phyloP scores from a whole-genome alignment of 2,888 invertebrate genomes.

The Lithophane semibrunnea region DNA sequence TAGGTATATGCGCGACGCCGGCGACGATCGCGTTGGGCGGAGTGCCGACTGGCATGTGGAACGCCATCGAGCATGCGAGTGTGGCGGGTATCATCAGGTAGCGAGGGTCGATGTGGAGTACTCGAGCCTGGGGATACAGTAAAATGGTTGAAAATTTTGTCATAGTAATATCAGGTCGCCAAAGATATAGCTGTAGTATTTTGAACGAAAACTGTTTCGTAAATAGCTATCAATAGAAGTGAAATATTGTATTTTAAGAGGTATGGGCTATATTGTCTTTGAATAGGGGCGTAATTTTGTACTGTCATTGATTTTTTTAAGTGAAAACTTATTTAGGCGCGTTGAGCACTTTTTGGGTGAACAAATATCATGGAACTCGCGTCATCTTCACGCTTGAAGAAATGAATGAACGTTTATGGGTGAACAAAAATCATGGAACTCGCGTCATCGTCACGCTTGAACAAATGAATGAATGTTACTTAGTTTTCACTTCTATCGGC shows the following conservation, averaged over 20 bases:
- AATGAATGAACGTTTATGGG: too few relatives aligned
- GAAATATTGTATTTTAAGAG: background rate
- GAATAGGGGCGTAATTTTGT: background rate
- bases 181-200: background rate
- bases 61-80: slow-evolving; percentile 97
- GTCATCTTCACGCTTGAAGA: too few relatives aligned
- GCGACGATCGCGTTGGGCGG: slow-evolving; percentile 98
- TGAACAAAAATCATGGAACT: too few relatives aligned
- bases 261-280: background rate
- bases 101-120: slow-evolving; percentile 94
- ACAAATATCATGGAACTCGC: too few relatives aligned
- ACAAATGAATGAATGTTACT: too few relatives aligned
- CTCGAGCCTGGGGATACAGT: slow-evolving; percentile 90
- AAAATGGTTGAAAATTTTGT: background rate
- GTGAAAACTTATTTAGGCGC: too few relatives aligned
- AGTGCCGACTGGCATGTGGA: slow-evolving; percentile 98
- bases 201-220: background rate
- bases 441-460: too few relatives aligned
- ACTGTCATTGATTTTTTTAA: too few relatives aligned
- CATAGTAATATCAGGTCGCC: background rate
- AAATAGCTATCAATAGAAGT: background rate
- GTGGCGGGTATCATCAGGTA: slow-evolving; percentile 97
- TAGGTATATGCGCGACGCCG: slow-evolving; percentile 94
- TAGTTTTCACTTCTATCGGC: too few relatives aligned
- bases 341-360: too few relatives aligned